These are phyloP conservation scores for Helicolenus hilgendorfi DNA, from an alignment of 2,797 vertebrate species.

Conservation along the genomic window DNA sequence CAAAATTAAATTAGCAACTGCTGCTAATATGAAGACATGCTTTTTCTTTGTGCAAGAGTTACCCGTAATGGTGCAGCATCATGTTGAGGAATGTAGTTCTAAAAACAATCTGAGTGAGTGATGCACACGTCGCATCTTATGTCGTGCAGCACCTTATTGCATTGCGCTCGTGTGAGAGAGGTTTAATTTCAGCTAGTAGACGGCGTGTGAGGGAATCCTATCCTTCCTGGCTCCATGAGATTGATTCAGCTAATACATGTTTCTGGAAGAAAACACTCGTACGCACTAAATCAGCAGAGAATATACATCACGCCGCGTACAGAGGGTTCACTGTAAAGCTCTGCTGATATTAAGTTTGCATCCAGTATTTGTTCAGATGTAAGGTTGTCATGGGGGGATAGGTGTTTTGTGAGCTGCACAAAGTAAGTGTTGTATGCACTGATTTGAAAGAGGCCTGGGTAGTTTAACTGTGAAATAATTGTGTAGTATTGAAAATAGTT, in stretches of 20 bases:
- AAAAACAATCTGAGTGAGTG: not conserved
- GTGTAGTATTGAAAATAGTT: slow-evolving; percentile 27
- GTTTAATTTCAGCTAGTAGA: slow-evolving; percentile 61
- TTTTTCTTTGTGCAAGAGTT: not conserved
- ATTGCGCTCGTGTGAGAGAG: slow-evolving; percentile 1
- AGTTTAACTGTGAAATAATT: slow-evolving; percentile 45
- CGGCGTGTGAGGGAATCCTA: slow-evolving; percentile 20
- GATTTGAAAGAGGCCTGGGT: not conserved
- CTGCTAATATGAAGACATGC: not conserved
- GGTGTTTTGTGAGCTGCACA: slow-evolving; percentile 3
- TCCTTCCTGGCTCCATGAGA: slow-evolving; percentile 45
- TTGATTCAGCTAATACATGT: slow-evolving; percentile 64
- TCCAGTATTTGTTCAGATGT: slow-evolving; percentile 16
- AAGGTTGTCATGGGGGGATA: slow-evolving; percentile 13
- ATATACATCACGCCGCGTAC: slow-evolving; percentile 19
- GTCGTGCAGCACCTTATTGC: slow-evolving; percentile 39
- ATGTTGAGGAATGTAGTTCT: not conserved
- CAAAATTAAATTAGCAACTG: not conserved
- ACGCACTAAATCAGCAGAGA: slow-evolving; percentile 52
- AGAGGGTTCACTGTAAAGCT: slow-evolving; percentile 33
- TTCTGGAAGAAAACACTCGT: slow-evolving; percentile 59
- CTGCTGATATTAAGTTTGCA: slow-evolving; percentile 38
- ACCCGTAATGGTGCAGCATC: not conserved
- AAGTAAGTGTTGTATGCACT: not conserved
- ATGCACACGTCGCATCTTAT: slow-evolving; percentile 4